Evolutionary conservation across 2,113 vertebrate genomes (phyloP), one percentile per base, ranked within the genome.

Genomic region (Oncorhynchus kisutch): DNA sequence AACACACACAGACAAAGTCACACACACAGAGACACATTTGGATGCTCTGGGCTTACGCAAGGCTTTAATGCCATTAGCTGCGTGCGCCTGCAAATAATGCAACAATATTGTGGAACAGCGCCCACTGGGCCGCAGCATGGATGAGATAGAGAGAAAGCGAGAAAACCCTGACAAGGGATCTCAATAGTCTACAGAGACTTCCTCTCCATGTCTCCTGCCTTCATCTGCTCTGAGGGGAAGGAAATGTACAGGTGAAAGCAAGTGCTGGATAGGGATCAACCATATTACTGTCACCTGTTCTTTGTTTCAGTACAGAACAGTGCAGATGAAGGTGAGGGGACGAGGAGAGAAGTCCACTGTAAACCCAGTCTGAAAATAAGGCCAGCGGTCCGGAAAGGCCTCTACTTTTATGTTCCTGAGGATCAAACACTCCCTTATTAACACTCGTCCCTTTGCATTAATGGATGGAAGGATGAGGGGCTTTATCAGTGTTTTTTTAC

Each of bases 401-500:
- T 65, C 67, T 72, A 72, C 77, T 79, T 14, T 74, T 74, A 70
- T 74, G 83, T 76, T 77, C 6, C 27, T 22, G 16, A 69, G 66
- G 70, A 78, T 87, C 80, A 85, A 85, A 88, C 79, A 77, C 67
- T 74, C 54, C 67, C 78, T 82, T 79, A 83, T 85, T 87, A 83
- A 64, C 70, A 75, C 77, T 86, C 72, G 60, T 34, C 71, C 74
- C 78, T 57, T 70, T 31, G 59, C 31, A 67, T 78, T 87, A 87
- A 87, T 88, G 79, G 81, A 83, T 64, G 75, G 70, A 14, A 18
- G 74, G 82, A 87, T 77, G 65, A 54, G 72, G 75, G 73, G 70
- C 76, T 81, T 79, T 82, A 85, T 87, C 82, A 74, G 54, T 22
- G 31, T 85, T 84, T 84, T 31, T 88, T 88, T 85, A 7, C 79